Evolutionary conservation across 2,113 vertebrate species (phyloP), one percentile per base, ranked within the genome.

Genomic region (Megaptera novaeangliae): DNA sequence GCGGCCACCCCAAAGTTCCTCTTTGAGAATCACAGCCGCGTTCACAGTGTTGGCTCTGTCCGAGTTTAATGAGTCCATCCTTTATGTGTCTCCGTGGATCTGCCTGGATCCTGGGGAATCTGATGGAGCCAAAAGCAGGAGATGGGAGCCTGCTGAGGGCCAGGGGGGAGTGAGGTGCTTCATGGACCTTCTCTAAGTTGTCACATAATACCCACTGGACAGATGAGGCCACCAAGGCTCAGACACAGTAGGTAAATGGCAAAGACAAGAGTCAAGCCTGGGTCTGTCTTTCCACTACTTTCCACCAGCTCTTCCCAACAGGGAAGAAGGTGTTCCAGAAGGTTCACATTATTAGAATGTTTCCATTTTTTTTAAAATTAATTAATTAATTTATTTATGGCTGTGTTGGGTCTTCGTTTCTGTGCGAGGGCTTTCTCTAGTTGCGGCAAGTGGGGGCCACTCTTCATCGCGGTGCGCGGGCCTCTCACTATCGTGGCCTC

Each of bases 1-100:
- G 77, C 21, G 52, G 95, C 88, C 55, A 11, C 87, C 64, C 57
- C 55, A 14, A 1, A 85, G 82, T 95, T 97, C 95, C 96, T 93
- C 86, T 96, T 61, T 82, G 77, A 97, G 91, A 96, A 64, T n/a
- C 55, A 52, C 95, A 97, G 81, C 93, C 98, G 88, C 0, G 0
- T 41, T 85, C 93, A 91, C 0, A 0, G 27, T n/a, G 83, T 21
- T 80, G 49, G 52, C 31, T 80, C 78, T 31, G 55, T 74, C 44
- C 6, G 23, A 66, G 49, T 8, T 44, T 41, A 52, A 0, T 8
- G 17, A 57, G 72, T 21, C 61, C 2, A 2, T 57, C 9, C 31
- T 71, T 71, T 39, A 64, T 39, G 31, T 2, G 63, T 39, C 82
- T 49, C 46, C 1, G 0, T 29, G 55, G n/a, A 8, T 44, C 63